Evolutionary conservation across 2,113 vertebrate genomes (phyloP), one percentile per base, ranked within the genome.

Genomic region (Narcine bancroftii): DNA sequence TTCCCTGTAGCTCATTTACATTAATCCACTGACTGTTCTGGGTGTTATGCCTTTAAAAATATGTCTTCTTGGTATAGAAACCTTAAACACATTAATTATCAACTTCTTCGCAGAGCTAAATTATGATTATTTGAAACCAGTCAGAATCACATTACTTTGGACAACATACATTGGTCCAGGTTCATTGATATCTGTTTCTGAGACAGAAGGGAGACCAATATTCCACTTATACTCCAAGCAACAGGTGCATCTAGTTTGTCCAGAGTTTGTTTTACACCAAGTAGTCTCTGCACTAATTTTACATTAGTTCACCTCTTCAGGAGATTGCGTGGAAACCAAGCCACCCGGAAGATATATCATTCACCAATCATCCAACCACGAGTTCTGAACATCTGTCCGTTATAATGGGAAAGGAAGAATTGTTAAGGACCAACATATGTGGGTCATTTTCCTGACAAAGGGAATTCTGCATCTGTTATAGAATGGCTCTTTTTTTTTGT

Each of bases 401-500:
- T 71, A 69, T 69, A 91, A 91, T 91, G 66, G 63, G 5, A 47
- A 69, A 6, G 93, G 94, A 95, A 95, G 95, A 96, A 95, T 96
- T 95, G 95, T 94, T 94, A 95, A 95, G 93, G 94, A 92, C 92
- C 94, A 94, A 95, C 93, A 92, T 94, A 95, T 95, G 95, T 94
- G 95, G 95, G 93, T 93, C 96, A 93, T 94, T 94, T 95, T 93
- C 92, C 93, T 65, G 94, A 94, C 94, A 96, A 96, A 95, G 95
- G 94, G 93, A 94, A 93, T n/a, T 93, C 94, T 92, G 93, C 95
- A 96, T 95, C 95, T 96, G 95, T 69, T 91, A 69, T 91, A 33
- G 63, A 42, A 71, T 1, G 33, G 94, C 92, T 93, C 94, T 93
- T 95, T 96, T 95, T 87, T 87, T 60, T 5, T 21, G 19, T 87